Base-by-base conservation (phyloP, 35 echinoderm and acorn worm genomes). In the Antedon bifida region DNA sequence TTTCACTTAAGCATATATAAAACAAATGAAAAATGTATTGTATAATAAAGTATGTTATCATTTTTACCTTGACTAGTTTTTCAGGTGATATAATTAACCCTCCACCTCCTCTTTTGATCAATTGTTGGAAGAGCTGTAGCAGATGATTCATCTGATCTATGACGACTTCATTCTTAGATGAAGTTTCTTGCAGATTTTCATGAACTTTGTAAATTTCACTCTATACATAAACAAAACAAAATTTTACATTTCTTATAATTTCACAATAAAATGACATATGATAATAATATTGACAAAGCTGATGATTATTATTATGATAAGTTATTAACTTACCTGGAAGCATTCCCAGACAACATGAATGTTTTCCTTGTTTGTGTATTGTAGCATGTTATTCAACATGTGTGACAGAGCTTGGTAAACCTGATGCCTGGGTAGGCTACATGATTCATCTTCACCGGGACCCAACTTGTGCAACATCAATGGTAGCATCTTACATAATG, bases 271-370 rank as follows among this genome's bases (percentile, higher is more conserved):
- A n/a, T n/a, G n/a, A n/a, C n/a, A n/a, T n/a, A n/a, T n/a, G n/a
- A n/a, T n/a, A n/a, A n/a, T n/a, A n/a, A n/a, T n/a, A n/a, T n/a
- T n/a, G n/a, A n/a, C n/a, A n/a, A n/a, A n/a, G n/a, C n/a, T n/a
- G n/a, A n/a, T n/a, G n/a, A n/a, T n/a, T n/a, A n/a, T n/a, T n/a
- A n/a, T n/a, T n/a, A n/a, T n/a, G n/a, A n/a, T n/a, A n/a, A n/a
- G n/a, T n/a, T n/a, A n/a, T n/a, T n/a, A 64, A 80, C 81, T 84
- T 79, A 90, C 92, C 77, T 84, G 44, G 33, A 95, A 36, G 30
- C 81, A 75, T 38, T 88, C 73, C 83, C 88, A 90, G 29, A 90
- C 44, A 29, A 95, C 45, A 28, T 78, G 30, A 0, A 83, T 36
- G 46, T 86, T 36, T 1, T 95, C 92, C 30, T 79, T 85, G 23